Base-by-base conservation (phyloP, 2,888 invertebrate genomes). In the Caenorhabditis sp. region DNA sequence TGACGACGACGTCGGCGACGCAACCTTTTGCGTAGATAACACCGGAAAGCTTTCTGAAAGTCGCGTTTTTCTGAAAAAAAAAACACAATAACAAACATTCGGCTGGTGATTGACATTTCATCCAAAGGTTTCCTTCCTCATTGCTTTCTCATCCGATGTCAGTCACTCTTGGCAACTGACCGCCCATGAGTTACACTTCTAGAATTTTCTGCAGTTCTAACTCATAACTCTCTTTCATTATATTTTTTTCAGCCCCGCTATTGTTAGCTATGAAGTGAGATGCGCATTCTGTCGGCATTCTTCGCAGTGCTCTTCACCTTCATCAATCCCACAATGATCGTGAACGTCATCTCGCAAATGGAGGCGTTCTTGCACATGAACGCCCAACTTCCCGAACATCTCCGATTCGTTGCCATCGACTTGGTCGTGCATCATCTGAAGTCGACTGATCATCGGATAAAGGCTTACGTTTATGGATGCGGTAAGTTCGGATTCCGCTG, bases 301-400 rank as follows among this genome's bases (percentile, higher is more conserved):
- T 88, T 88, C 85, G 84, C 86, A 58, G 86, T 88, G 73, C 84
- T 88, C 49, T 88, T 88, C 82, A 86, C 83, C n/a, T 88, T 88
- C 81, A 88, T 88, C 80, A 88, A 88, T 69, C 88, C 88, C 56
- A 85, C 86, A 49, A 88, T 88, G 88, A 82, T 88, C 31, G 70
- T 87, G 47, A 88, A 87, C 79, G 85, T 85, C 38, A 76, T 85
- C 49, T 66, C 82, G 24, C 84, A 84, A 81, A 47, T 81, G 58
- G 84, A 84, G 69, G 70, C 77, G 49, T 81, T 77, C 31, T 69
- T 84, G 51, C 76, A 76, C 38, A 73, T 68, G 54, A 68, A 68
- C 22, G 14, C 72, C n/a, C 73, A 81, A 69, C 61, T 84, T 38
- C 84, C 84, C 0, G 73, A 76, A 2, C 58, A 77, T 51, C 47